Evolutionary conservation across 2,113 vertebrate genomes (phyloP).

Genomic region (Scomber japonicus): DNA sequence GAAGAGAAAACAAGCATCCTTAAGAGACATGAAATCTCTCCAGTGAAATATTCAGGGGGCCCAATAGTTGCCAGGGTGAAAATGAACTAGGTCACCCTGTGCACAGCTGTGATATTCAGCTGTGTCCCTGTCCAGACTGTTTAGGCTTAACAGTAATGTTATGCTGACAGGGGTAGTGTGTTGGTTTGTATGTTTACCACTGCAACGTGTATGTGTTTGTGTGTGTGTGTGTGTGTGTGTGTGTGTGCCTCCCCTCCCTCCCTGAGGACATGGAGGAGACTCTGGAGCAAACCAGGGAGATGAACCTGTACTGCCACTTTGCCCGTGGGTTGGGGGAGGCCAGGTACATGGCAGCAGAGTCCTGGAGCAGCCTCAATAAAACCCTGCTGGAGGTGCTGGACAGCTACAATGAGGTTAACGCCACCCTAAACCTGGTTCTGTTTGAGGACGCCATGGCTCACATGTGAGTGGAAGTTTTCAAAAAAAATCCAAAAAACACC

Average conservation of each 20-base stretch:
- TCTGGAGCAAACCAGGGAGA: conserved; percentile 80
- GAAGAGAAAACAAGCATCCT: conserved; percentile 18
- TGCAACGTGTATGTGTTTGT: conserved; percentile 38
- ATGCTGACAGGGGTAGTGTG: conserved; percentile 61
- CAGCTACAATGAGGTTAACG: conserved; percentile 92
- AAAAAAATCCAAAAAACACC: no score
- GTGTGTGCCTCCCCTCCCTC: conserved; percentile 1
- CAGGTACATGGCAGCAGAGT: conserved; percentile 88
- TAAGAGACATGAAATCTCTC: conserved; percentile 14
- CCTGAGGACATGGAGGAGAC: conserved; percentile 86
- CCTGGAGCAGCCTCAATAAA: conserved; percentile 89
- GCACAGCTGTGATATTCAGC: conserved; percentile 65
- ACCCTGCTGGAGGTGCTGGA: conserved; percentile 90
- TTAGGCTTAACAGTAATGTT: conserved; percentile 64
- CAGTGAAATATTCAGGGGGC: conserved; percentile 35
- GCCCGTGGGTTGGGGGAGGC: conserved; percentile 88
- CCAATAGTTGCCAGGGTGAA: conserved; percentile 52
- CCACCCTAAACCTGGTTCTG: conserved; percentile 92
- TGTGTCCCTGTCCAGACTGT: conserved; percentile 71
- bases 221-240: conserved; percentile 1
- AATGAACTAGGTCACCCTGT: conserved; percentile 73
- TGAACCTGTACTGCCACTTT: conserved; percentile 95
- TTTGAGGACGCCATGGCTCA: conserved; percentile 97
- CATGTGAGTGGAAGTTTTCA: conserved; percentile 86
- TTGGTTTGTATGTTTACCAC: conserved; percentile 48